phyloP scores from a whole-genome alignment of 1,140 invertebrate species.

The Pseudobourletiella spinata region DNA sequence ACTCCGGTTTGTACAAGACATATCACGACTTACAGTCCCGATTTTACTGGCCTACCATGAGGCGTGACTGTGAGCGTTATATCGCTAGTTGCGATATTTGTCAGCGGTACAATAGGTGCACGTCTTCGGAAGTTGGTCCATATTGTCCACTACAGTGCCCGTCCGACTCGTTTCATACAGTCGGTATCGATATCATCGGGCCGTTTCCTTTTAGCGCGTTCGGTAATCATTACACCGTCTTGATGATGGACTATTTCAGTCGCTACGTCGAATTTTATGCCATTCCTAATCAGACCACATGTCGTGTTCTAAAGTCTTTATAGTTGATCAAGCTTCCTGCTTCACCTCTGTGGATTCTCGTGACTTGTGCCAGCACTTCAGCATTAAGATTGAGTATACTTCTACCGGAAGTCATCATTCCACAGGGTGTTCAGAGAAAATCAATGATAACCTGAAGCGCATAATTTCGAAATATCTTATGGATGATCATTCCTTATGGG shows the following conservation, averaged over 20 bases:
- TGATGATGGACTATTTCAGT: conserved; percentile 11
- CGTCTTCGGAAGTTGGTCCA: not conserved
- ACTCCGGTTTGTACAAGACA: conserved; percentile 13
- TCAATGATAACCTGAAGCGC: not conserved
- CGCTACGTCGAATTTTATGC: conserved; percentile 6
- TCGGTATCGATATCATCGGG: conserved; percentile 17
- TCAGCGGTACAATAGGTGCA: conserved; percentile 6
- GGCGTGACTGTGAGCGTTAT: conserved; percentile 3
- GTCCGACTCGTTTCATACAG: not conserved
- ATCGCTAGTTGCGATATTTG: conserved; percentile 7
- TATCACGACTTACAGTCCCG: conserved; percentile 2
- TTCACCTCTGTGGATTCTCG: not conserved
- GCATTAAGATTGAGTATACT: not conserved
- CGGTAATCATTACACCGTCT: conserved; percentile 1
- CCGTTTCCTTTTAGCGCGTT: conserved; percentile 3
- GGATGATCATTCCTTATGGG: not conserved
- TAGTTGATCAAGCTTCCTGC: conserved; percentile 3
- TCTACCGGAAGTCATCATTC: not conserved
- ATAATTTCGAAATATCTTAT: not conserved
- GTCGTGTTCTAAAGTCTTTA: no score
- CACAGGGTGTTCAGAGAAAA: not conserved
- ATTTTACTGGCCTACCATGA: conserved; percentile 17
- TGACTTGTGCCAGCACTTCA: conserved; percentile 3
- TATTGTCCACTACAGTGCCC: not conserved
- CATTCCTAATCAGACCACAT: no score